phyloP scores from a whole-genome alignment of 1,140 invertebrate species.

The Drosophila ambigua region DNA sequence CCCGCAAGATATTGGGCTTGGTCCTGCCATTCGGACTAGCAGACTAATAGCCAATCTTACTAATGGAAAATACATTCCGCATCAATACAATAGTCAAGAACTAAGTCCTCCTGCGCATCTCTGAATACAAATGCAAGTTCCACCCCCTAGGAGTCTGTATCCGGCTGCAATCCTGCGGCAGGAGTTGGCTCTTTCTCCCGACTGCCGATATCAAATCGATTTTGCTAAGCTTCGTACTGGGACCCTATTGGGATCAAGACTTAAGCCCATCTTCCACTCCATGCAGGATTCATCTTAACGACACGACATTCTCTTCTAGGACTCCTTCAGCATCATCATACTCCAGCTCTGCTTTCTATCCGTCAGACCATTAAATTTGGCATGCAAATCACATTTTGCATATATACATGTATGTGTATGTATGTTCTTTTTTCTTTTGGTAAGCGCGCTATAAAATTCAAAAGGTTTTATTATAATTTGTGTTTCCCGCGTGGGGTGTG shows the following conservation, averaged over 20 bases:
- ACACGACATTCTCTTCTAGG: not conserved
- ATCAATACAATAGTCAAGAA: not conserved
- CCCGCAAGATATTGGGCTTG: constrained; percentile 25
- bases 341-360: constrained; percentile 9
- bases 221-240: no score
- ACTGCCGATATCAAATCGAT: no score
- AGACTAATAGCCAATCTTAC: constrained; percentile 50
- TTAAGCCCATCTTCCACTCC: no score
- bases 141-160: no score
- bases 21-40: constrained; percentile 24
- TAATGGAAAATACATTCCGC: constrained; percentile 38
- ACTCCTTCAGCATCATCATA: not conserved
- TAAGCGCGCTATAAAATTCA: constrained; percentile 55
- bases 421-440: constrained; percentile 37
- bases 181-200: no score
- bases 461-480: constrained; percentile 75
- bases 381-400: constrained; percentile 76
- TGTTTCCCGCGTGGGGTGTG: constrained; percentile 25
- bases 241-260: no score
- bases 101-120: not conserved
- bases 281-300: no score
- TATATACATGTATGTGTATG: not conserved
- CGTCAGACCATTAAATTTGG: constrained; percentile 58
- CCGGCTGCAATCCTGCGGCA: no score
- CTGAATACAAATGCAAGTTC: no score